phyloP scores from a whole-genome alignment of 2,797 vertebrate genomes.

The Poliocrania exsul region DNA sequence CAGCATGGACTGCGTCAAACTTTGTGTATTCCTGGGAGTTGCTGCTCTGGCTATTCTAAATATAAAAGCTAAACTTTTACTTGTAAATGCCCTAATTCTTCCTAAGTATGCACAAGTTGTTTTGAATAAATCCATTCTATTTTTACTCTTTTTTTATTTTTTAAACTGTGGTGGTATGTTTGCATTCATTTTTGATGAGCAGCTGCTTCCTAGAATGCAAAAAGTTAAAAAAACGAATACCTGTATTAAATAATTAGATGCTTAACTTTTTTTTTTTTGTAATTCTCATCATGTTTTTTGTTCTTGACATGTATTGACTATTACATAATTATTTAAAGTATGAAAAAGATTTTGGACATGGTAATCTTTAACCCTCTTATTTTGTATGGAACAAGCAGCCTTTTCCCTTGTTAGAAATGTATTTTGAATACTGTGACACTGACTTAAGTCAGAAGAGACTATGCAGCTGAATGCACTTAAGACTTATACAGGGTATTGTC shows the following conservation, averaged over 20 bases:
- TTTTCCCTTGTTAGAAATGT: background rate
- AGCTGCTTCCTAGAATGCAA: background rate
- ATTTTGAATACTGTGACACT: background rate
- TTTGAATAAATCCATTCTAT: background rate
- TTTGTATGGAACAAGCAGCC: background rate
- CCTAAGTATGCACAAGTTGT: background rate
- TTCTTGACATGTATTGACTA: background rate
- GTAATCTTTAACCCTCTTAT: background rate
- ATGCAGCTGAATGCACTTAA: background rate
- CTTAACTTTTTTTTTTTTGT: background rate
- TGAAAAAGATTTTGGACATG: background rate
- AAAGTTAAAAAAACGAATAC: background rate
- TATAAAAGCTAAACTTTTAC: background rate
- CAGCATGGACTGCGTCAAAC: background rate
- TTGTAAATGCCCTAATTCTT: background rate
- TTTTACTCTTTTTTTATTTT: fast-evolving
- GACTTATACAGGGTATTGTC: background rate
- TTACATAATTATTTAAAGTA: background rate
- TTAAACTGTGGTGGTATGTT: background rate
- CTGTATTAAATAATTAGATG: background rate
- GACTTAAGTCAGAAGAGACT: background rate
- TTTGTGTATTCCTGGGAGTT: background rate
- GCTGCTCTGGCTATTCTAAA: background rate
- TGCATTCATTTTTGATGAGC: background rate
- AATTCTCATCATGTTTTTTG: background rate